Conservation (phyloP, 2,888 invertebrate genomes). For the Macrophya annulata region DNA sequence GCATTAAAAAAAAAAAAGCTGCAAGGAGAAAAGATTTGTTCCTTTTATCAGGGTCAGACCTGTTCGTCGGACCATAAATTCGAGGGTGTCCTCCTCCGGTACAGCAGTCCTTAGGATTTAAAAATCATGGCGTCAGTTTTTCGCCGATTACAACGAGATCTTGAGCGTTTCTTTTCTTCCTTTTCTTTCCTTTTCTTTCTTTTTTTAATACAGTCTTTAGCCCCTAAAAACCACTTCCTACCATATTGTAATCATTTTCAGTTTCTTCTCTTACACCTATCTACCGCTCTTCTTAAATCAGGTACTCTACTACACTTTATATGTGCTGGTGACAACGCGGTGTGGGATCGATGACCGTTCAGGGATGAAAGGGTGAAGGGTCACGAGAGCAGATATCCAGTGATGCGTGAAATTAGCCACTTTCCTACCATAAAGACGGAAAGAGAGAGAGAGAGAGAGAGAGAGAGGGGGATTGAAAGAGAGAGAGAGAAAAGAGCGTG, state of each 20-base stretch:
- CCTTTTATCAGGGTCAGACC: slow-evolving; percentile 43
- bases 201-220: background rate
- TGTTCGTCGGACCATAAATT: slow-evolving; percentile 39
- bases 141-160: background rate
- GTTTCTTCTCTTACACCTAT: background rate
- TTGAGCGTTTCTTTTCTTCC: background rate
- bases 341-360: slow-evolving; percentile 32
- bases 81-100: slow-evolving; percentile 10
- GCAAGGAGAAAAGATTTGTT: slow-evolving; percentile 17
- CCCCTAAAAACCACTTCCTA: background rate
- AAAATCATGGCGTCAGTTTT: slow-evolving; percentile 29
- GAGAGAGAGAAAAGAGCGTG: background rate
- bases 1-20: background rate
- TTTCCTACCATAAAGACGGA: slow-evolving; percentile 6
- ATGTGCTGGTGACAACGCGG: background rate
- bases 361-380: slow-evolving; percentile 32
- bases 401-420: slow-evolving; percentile 34
- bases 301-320: background rate
- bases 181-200: background rate
- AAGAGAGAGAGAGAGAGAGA: background rate
- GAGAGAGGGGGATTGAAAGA: too few species aligned
- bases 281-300: background rate
- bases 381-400: slow-evolving; percentile 25
- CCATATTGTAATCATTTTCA: background rate
- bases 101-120: background rate